These are phyloP conservation scores for Myotis davidii DNA, from an alignment of 2,113 vertebrate species.

Conservation along the genomic window DNA sequence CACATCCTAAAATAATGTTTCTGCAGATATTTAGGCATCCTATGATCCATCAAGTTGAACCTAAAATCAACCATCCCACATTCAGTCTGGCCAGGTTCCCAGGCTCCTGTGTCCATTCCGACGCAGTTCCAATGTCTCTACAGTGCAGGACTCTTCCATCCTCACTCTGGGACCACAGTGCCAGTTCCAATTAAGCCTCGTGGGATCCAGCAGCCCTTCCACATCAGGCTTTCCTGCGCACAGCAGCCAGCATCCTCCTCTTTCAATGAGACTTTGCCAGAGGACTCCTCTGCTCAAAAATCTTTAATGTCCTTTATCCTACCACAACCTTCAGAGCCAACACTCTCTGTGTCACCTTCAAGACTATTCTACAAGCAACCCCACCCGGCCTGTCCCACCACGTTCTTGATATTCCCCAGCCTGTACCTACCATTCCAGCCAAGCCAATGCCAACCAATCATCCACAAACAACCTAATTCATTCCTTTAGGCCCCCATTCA, in stretches of 20 bases:
- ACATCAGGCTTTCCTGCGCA: not conserved
- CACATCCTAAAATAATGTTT: not conserved
- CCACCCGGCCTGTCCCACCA: not conserved
- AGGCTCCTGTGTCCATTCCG: not conserved
- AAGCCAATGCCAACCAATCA: not conserved
- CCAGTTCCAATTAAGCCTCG: not conserved
- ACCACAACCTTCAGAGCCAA: not conserved
- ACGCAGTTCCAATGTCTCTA: not conserved
- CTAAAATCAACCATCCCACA: slow-evolving; percentile 3
- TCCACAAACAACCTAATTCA: not conserved
- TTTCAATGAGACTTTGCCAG: not conserved
- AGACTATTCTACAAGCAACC: not conserved
- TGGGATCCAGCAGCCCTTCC: not conserved
- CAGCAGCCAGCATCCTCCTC: not conserved
- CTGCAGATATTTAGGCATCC: not conserved
- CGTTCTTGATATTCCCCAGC: not conserved
- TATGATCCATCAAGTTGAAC: not conserved
- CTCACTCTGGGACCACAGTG: not conserved
- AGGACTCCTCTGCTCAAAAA: slow-evolving; percentile 21
- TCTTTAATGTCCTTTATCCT: not conserved
- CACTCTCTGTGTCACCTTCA: not conserved
- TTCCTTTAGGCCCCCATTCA: not conserved
- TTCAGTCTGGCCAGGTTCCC: not conserved
- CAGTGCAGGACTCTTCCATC: not conserved
- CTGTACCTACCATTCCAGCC: not conserved